phyloP scores from a whole-genome alignment of 2,888 invertebrate genomes.

The Pherbina coryleti region DNA sequence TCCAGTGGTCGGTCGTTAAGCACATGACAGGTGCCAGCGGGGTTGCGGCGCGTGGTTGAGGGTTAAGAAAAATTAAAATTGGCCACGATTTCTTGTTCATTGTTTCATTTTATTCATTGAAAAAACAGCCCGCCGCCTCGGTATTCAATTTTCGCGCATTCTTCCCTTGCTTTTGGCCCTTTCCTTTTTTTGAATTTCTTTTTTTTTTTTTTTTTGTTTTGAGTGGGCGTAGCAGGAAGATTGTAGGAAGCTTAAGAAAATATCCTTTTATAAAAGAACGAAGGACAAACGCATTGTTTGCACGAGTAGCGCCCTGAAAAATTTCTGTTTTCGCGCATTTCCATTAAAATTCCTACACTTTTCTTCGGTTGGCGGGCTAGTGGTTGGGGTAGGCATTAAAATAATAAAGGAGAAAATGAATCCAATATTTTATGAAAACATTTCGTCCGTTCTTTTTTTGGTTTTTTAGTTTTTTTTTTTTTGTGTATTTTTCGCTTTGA shows the following conservation, averaged over 20 bases:
- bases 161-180: constrained; percentile 9
- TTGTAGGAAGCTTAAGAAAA: constrained; percentile 41
- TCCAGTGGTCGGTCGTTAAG: not conserved
- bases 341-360: constrained; percentile 66
- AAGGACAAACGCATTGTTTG: constrained; percentile 16
- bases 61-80: constrained; percentile 66
- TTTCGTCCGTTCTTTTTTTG: constrained; percentile 26
- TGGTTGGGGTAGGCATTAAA: constrained; percentile 40
- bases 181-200: not conserved
- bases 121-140: constrained; percentile 6
- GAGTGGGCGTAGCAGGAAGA: constrained; percentile 12
- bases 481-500: not conserved
- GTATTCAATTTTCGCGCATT: constrained; percentile 27
- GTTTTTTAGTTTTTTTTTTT: not conserved
- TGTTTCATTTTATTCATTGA: constrained; percentile 65
- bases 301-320: not conserved
- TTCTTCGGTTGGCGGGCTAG: not conserved
- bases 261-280: constrained; percentile 16
- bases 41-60: constrained; percentile 9
- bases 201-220: not conserved
- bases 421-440: constrained; percentile 61
- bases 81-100: constrained; percentile 67
- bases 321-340: constrained; percentile 59
- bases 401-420: constrained; percentile 65
- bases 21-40: constrained; percentile 18